Conservation (phyloP, 2,797 vertebrate genomes). For the Halcyon badia region DNA sequence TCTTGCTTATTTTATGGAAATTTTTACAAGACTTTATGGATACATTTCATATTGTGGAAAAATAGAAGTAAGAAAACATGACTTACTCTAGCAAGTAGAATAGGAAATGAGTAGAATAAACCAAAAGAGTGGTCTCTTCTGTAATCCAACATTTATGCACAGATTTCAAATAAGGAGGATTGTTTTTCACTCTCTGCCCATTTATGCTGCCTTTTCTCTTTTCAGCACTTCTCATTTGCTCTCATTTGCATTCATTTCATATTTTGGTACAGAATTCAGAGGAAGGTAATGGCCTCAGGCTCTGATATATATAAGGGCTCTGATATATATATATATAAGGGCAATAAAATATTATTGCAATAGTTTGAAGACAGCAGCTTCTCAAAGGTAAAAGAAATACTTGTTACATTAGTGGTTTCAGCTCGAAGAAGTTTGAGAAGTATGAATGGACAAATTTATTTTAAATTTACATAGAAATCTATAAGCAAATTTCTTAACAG, state of each 20-base stretch:
- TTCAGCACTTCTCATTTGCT: not conserved
- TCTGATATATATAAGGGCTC: not conserved
- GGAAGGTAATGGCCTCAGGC: not conserved
- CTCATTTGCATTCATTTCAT: not conserved
- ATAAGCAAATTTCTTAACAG: not conserved
- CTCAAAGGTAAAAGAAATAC: not conserved
- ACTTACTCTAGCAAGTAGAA: not conserved
- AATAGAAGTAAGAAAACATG: not conserved
- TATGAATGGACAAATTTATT: not conserved
- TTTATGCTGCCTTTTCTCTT: not conserved
- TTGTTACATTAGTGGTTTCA: not conserved
- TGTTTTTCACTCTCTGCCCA: not conserved
- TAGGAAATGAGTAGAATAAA: slow-evolving; percentile 23
- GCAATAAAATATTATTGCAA: not conserved
- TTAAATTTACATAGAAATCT: not conserved
- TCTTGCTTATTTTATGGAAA: not conserved
- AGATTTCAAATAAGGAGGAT: not conserved
- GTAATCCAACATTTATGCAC: not conserved
- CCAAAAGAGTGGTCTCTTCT: not conserved
- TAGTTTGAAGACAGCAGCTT: not conserved
- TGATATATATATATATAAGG: not conserved
- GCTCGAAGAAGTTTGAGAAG: not conserved
- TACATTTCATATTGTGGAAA: slow-evolving; percentile 2
- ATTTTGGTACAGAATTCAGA: not conserved
- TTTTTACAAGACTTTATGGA: not conserved